Evolutionary conservation across 2,888 invertebrate species (phyloP).

Genomic region (Boloria selene): DNA sequence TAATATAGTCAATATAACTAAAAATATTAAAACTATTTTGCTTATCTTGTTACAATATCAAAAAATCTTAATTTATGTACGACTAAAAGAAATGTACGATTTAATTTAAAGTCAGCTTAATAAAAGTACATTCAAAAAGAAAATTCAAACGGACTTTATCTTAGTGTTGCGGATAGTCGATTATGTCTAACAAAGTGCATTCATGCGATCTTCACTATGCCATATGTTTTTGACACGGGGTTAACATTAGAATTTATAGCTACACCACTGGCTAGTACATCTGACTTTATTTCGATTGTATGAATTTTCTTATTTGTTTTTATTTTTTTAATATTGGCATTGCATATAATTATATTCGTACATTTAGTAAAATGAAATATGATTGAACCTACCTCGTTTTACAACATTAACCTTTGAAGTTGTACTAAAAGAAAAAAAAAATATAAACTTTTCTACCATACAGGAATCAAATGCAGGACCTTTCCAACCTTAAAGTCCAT

Average conservation of each 20-base stretch:
- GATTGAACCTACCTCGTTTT: no score
- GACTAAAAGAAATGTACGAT: neutral
- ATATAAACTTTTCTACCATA: neutral
- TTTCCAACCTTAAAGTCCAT: neutral
- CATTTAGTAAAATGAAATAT: no score
- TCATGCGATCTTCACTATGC: neutral
- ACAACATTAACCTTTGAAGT: no score
- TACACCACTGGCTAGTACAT: neutral
- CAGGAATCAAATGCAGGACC: neutral
- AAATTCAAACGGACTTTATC: slow-evolving; percentile 17
- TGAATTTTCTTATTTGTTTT: no score
- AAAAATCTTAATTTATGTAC: no score
- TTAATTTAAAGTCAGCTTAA: slow-evolving; percentile 1
- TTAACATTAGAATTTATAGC: neutral
- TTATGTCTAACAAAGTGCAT: slow-evolving; percentile 19
- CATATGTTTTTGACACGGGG: slow-evolving; percentile 6
- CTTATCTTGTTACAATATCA: no score
- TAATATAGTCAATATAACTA: no score
- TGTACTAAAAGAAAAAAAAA: no score
- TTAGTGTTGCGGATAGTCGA: slow-evolving; percentile 18
- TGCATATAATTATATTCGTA: no score
- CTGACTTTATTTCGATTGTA: no score
- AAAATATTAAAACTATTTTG: no score
- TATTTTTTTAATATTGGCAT: no score
- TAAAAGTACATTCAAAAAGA: slow-evolving; percentile 5